These are phyloP conservation scores for Meloidogyne exigua DNA, from an alignment of 1,140 invertebrate genomes.

Conservation along the genomic window DNA sequence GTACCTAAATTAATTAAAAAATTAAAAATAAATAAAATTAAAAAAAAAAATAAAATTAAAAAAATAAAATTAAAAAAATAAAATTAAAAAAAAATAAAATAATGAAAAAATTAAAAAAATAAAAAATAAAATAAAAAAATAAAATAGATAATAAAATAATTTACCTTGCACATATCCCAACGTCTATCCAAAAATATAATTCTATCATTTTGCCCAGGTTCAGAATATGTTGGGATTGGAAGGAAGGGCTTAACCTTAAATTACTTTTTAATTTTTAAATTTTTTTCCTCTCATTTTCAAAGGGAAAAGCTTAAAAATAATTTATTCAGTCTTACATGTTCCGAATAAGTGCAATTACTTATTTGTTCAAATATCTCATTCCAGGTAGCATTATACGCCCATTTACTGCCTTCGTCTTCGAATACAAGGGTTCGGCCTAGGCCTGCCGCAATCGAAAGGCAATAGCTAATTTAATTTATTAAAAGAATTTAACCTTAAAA, in stretches of 20 bases:
- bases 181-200: neutral
- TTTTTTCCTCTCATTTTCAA: too few species aligned
- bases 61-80: too few species aligned
- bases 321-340: neutral
- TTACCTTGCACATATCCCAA: neutral
- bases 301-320: neutral
- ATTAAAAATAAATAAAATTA: too few species aligned
- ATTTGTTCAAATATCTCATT: neutral
- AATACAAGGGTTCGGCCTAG: neutral
- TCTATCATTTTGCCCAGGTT: neutral
- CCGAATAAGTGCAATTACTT: neutral
- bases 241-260: neutral
- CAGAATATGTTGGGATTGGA: neutral
- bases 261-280: too few species aligned
- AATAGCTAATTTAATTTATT: neutral
- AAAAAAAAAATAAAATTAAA: too few species aligned
- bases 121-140: too few species aligned
- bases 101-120: too few species aligned
- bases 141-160: too few species aligned
- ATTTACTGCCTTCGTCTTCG: neutral
- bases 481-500: neutral
- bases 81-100: too few species aligned
- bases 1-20: too few species aligned
- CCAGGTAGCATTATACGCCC: too few species aligned
- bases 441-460: neutral